Evolutionary conservation across 2,888 invertebrate species (phyloP).

Genomic region (Pammene aurita): DNA sequence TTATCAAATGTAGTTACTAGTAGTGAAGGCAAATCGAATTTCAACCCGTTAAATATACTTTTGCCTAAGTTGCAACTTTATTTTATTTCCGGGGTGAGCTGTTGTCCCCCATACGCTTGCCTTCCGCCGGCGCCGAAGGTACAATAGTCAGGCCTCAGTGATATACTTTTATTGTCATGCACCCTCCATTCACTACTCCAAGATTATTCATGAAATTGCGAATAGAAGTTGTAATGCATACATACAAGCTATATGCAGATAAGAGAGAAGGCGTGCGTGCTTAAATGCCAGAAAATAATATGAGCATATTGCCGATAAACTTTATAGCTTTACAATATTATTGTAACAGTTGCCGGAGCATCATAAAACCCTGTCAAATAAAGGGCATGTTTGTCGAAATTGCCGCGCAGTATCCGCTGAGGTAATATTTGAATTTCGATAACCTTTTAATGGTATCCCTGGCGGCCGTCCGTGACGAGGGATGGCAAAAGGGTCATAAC

Average conservation of each 20-base stretch:
- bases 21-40: neutral
- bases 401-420: slow-evolving; percentile 53
- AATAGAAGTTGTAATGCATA: slow-evolving; percentile 50
- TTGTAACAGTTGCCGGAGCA: slow-evolving; percentile 28
- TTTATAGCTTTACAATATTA: slow-evolving; percentile 39
- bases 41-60: slow-evolving; percentile 22
- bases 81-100: slow-evolving; percentile 73
- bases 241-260: neutral
- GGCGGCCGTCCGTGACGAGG: slow-evolving; percentile 61
- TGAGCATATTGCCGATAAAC: slow-evolving; percentile 26
- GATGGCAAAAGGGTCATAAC: slow-evolving; percentile 64
- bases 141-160: slow-evolving; percentile 76
- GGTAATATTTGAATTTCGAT: slow-evolving; percentile 54
- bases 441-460: slow-evolving; percentile 56
- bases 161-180: slow-evolving; percentile 83
- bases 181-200: slow-evolving; percentile 67
- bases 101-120: slow-evolving; percentile 76
- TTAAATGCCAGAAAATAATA: slow-evolving; percentile 15
- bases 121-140: slow-evolving; percentile 81
- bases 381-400: slow-evolving; percentile 46
- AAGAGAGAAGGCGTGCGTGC: slow-evolving; percentile 1
- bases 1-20: too few species aligned
- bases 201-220: slow-evolving; percentile 66
- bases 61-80: slow-evolving; percentile 57
- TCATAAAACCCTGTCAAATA: slow-evolving; percentile 41